These are phyloP conservation scores for Pristionchus fissidentatus DNA, from an alignment of 2,888 invertebrate genomes.

Conservation along the genomic window DNA sequence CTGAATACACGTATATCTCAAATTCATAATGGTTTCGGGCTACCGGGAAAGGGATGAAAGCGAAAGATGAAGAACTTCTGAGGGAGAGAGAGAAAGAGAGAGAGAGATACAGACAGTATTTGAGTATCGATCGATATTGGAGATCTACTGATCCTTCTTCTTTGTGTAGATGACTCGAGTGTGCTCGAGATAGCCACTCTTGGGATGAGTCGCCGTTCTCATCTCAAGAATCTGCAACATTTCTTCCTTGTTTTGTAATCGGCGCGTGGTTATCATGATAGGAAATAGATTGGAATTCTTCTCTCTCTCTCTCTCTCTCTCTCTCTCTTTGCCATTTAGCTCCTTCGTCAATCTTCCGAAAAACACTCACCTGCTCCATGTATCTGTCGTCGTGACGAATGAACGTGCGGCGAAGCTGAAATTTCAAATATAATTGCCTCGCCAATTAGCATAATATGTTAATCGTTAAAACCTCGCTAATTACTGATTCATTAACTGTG, in stretches of 20 bases:
- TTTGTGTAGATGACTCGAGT: conserved; percentile 74
- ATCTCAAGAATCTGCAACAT: conserved; percentile 68
- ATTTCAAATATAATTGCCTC: neutral
- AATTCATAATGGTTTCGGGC: neutral
- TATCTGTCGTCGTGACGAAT: conserved; percentile 75
- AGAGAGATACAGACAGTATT: neutral
- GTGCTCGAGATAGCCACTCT: conserved; percentile 74
- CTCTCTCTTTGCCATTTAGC: neutral
- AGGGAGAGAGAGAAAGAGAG: conserved; percentile 27
- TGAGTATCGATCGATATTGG: neutral
- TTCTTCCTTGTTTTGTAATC: neutral
- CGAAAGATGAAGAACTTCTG: no score
- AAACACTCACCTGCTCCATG: conserved; percentile 70
- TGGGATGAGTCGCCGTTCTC: conserved; percentile 75
- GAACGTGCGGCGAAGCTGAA: conserved; percentile 75
- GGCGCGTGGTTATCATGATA: neutral
- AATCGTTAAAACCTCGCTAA: neutral
- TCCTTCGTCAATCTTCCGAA: no score
- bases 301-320: conserved; percentile 14
- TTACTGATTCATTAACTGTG: neutral
- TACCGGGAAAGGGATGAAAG: conserved; percentile 10
- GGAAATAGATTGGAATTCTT: neutral
- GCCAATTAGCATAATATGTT: neutral
- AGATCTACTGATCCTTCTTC: conserved; percentile 57
- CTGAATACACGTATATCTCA: conserved; percentile 36